phyloP scores from a whole-genome alignment of 2,797 vertebrate species.

The Danio kyathit region DNA sequence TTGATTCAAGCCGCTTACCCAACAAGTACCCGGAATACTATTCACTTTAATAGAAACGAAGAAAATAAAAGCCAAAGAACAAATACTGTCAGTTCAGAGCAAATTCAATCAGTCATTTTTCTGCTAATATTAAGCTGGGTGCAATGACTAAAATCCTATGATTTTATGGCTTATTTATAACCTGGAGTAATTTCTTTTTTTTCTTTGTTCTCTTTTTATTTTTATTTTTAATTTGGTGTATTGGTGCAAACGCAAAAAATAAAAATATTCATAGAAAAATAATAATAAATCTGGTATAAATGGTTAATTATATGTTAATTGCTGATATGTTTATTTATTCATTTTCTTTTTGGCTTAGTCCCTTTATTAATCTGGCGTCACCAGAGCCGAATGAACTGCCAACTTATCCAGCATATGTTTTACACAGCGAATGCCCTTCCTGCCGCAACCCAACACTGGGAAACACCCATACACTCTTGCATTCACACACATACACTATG shows the following conservation, averaged over 20 bases:
- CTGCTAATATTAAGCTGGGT: constrained; percentile 9
- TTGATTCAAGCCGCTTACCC: constrained; percentile 55
- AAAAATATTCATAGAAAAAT: neutral
- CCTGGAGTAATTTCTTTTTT: neutral
- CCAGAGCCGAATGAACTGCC: no score
- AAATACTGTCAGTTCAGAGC: constrained; percentile 31
- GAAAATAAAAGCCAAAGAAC: neutral
- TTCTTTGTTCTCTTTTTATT: neutral
- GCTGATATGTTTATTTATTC: neutral
- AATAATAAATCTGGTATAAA: neutral
- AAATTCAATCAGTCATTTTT: constrained; percentile 32
- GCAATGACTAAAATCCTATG: neutral
- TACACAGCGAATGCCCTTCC: no score
- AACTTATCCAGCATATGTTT: no score
- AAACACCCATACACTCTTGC: no score
- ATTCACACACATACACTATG: no score
- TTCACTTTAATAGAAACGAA: constrained; percentile 2
- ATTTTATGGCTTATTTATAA: neutral
- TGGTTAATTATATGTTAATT: neutral
- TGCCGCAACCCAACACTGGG: no score
- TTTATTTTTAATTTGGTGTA: neutral
- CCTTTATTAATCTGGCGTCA: no score
- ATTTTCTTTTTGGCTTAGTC: no score
- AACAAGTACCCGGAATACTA: constrained; percentile 38
- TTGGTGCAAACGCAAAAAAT: neutral